A percentile compares a stretch with the other conserved stretches of the same genome.
Conservation (phyloP, 1,140 invertebrate species). For the Caligus rogercresseyi region DNA sequence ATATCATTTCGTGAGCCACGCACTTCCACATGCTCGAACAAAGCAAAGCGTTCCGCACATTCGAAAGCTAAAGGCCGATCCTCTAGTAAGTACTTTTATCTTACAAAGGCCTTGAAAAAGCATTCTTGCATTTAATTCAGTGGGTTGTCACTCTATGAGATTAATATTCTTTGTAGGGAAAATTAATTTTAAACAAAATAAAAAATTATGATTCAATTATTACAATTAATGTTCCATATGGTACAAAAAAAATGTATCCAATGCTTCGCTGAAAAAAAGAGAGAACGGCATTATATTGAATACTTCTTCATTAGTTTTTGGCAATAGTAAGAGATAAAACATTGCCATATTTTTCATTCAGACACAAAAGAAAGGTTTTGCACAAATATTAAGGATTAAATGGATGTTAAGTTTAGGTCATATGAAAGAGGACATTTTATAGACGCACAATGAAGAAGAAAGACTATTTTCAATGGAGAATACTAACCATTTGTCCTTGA, state of each 20-base stretch:
- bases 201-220: neutral
- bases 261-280: neutral
- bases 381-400: too few relatives aligned
- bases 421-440: too few relatives aligned
- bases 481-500: too few relatives aligned
- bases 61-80: conserved; percentile 66
- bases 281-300: too few relatives aligned
- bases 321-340: too few relatives aligned
- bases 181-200: neutral
- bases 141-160: neutral
- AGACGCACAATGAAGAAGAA: too few relatives aligned
- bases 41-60: conserved; percentile 68
- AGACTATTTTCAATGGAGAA: too few relatives aligned
- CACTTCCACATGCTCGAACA: conserved; percentile 59
- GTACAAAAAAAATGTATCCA: neutral
- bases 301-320: too few relatives aligned
- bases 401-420: too few relatives aligned
- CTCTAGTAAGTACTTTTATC: conserved; percentile 47
- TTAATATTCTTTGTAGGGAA: neutral
- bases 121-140: neutral
- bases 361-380: too few relatives aligned
- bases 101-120: too few relatives aligned
- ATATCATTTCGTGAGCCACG: conserved; percentile 77
- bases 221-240: neutral
- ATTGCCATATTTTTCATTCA: too few relatives aligned